phyloP scores from a whole-genome alignment of 2,888 invertebrate genomes.

The Oscheius sp. region DNA sequence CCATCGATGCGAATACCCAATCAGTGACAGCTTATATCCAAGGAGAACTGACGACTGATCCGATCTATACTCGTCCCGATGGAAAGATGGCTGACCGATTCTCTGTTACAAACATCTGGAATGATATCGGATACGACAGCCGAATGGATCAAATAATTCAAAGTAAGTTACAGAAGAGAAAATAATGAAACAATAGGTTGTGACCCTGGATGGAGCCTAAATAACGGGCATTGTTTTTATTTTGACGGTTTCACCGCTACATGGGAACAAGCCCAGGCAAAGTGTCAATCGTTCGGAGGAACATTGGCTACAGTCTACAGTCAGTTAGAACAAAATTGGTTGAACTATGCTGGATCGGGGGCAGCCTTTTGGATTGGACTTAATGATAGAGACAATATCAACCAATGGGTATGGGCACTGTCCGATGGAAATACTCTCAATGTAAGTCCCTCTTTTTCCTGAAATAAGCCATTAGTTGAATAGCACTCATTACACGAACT shows the following conservation, averaged over 20 bases:
- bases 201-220: conserved; percentile 42
- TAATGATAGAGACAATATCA: conserved; percentile 36
- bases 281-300: conserved; percentile 43
- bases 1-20: conserved; percentile 53
- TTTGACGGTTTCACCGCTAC: conserved; percentile 32
- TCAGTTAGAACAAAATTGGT: conserved; percentile 34
- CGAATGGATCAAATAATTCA: conserved; percentile 46
- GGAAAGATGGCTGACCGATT: conserved; percentile 6
- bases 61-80: conserved; percentile 35
- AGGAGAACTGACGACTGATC: conserved; percentile 38
- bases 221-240: conserved; percentile 43
- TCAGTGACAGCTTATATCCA: conserved; percentile 43
- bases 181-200: conserved; percentile 28
- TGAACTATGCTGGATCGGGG: conserved; percentile 12
- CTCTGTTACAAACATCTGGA: conserved; percentile 38
- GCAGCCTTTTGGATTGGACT: conserved; percentile 54
- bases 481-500: conserved; percentile 42
- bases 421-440: background rate
- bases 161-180: conserved; percentile 5
- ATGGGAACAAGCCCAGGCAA: conserved; percentile 45
- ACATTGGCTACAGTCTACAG: conserved; percentile 46
- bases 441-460: background rate
- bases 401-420: conserved; percentile 47
- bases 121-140: conserved; percentile 41
- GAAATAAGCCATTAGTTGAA: background rate